Evolutionary conservation across 2,113 vertebrate genomes (phyloP).

Genomic region (Bufo bufo): DNA sequence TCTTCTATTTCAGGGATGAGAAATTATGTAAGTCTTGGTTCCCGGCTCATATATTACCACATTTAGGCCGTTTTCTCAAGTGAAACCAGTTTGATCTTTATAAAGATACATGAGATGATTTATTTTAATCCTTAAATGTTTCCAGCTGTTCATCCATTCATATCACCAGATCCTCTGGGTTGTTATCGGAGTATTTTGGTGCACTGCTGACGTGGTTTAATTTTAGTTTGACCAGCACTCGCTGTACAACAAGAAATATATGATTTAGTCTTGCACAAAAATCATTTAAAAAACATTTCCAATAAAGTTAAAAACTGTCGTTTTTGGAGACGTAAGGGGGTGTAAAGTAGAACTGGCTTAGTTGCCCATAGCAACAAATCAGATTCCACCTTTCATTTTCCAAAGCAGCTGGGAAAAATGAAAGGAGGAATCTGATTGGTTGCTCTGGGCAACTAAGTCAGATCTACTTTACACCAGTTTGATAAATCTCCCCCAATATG

Average conservation of each 20-base stretch:
- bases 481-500: too few species aligned
- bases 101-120: constrained; percentile 21
- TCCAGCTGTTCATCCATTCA: constrained; percentile 24
- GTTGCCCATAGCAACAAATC: too few species aligned
- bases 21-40: constrained; percentile 3
- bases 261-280: not conserved
- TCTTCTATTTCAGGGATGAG: not conserved
- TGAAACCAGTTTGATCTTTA: constrained; percentile 27
- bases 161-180: not conserved
- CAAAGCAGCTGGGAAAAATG: too few species aligned
- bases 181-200: not conserved
- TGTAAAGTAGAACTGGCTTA: too few species aligned
- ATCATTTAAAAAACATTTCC: not conserved
- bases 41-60: constrained; percentile 4
- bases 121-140: constrained; percentile 28
- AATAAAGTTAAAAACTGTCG: not conserved
- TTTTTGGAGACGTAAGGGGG: too few species aligned
- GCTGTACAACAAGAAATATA: not conserved
- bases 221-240: not conserved
- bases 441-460: too few species aligned
- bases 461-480: too few species aligned
- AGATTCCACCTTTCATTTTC: too few species aligned
- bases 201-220: not conserved
- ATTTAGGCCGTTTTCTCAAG: constrained; percentile 15
- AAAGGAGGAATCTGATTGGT: too few species aligned